phyloP scores from a whole-genome alignment of 2,888 invertebrate species.

The Ramazzottius varieornatus region DNA sequence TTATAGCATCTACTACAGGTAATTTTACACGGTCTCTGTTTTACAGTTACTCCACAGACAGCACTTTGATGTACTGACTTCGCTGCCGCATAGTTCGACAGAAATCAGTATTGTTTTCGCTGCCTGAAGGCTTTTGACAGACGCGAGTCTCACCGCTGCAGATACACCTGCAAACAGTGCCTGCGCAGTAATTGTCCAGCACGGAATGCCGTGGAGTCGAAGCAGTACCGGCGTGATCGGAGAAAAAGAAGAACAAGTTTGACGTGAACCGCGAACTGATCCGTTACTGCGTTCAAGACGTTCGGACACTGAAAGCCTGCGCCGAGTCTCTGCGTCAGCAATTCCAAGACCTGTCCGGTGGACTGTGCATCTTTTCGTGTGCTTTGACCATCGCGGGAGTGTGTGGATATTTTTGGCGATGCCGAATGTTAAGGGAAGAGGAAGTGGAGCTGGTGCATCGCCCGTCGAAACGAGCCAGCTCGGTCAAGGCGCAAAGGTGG shows the following conservation, averaged over 20 bases:
- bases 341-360: not conserved
- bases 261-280: not conserved
- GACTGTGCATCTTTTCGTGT: not conserved
- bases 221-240: not conserved
- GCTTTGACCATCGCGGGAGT: not conserved
- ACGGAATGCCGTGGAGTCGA: not conserved
- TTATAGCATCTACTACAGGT: too few relatives aligned
- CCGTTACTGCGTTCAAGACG: not conserved
- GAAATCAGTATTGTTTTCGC: not conserved
- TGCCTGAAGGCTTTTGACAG: not conserved
- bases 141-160: not conserved
- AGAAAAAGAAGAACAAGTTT: not conserved
- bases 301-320: not conserved
- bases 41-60: not conserved
- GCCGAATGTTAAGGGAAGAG: not conserved
- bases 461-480: not conserved
- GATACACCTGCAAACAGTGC: not conserved
- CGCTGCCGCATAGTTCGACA: not conserved
- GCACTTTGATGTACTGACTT: not conserved
- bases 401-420: not conserved
- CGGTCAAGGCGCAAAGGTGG: not conserved
- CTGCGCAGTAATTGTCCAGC: not conserved
- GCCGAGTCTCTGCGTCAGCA: not conserved
- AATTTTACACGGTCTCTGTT: too few relatives aligned
- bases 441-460: not conserved